Evolutionary conservation across 2,888 invertebrate genomes (phyloP).

Genomic region (Esperia sulphurella): DNA sequence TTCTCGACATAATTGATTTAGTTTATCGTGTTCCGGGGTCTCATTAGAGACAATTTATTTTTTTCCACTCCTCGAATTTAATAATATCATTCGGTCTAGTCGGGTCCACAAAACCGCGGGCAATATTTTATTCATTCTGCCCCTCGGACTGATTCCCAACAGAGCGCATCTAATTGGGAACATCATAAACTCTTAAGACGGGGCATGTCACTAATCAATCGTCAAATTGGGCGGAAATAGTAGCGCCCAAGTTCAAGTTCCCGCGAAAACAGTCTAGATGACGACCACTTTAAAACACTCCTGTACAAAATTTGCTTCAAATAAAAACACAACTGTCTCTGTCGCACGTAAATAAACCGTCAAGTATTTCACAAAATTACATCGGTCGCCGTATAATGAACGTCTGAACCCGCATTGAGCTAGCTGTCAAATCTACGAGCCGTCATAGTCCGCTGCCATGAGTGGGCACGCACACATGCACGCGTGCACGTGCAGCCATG

Average conservation of each 20-base stretch:
- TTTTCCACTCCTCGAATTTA: slow-evolving; percentile 36
- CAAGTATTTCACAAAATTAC: slow-evolving; percentile 69
- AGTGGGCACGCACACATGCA: slow-evolving; percentile 69
- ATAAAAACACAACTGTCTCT: slow-evolving; percentile 38
- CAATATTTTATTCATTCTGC: slow-evolving; percentile 64
- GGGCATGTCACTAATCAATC: slow-evolving; percentile 68
- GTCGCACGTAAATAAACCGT: slow-evolving; percentile 56
- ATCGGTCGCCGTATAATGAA: slow-evolving; percentile 72
- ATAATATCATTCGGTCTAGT: slow-evolving; percentile 46
- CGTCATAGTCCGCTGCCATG: slow-evolving; percentile 80
- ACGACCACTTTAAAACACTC: slow-evolving; percentile 14
- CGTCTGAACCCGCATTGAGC: slow-evolving; percentile 80
- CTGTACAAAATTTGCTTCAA: slow-evolving; percentile 4
- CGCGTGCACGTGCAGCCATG: slow-evolving; percentile 59
- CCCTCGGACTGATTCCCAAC: slow-evolving; percentile 60
- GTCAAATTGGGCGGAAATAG: slow-evolving; percentile 36
- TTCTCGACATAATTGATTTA: slow-evolving; percentile 50
- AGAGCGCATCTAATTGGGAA: slow-evolving; percentile 66
- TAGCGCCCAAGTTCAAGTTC: slow-evolving; percentile 55
- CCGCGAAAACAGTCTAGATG: slow-evolving; percentile 52
- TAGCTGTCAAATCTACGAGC: slow-evolving; percentile 81
- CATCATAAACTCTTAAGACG: slow-evolving; percentile 63
- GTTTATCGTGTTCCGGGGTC: slow-evolving; percentile 32
- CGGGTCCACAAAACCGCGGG: slow-evolving; percentile 48
- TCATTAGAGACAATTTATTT: slow-evolving; percentile 43